phyloP scores from a whole-genome alignment of 2,797 vertebrate species.

The Platyrinchus mystaceus region DNA sequence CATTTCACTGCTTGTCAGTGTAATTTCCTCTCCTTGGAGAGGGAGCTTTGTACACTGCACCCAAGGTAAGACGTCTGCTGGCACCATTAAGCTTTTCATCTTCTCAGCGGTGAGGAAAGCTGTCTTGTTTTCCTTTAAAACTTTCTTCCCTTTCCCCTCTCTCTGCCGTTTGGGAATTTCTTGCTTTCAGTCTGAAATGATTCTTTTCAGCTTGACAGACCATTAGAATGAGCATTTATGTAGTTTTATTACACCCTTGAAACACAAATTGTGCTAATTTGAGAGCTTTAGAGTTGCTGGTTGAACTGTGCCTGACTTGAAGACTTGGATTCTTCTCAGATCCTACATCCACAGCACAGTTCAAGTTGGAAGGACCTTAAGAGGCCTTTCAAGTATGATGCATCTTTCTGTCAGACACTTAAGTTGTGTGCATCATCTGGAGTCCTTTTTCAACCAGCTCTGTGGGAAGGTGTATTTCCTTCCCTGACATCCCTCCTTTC shows the following conservation, averaged over 20 bases:
- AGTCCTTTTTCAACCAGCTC: neutral
- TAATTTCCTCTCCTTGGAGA: neutral
- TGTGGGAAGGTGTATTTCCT: neutral
- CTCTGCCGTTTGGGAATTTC: neutral
- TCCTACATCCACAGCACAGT: fast-evolving
- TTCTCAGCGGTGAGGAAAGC: neutral
- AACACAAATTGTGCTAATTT: neutral
- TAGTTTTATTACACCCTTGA: neutral
- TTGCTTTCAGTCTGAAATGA: neutral
- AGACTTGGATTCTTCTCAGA: neutral
- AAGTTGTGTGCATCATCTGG: neutral
- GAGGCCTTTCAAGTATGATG: neutral
- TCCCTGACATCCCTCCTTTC: neutral
- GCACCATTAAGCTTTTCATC: fast-evolving
- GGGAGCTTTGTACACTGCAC: neutral
- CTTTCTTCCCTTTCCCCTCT: neutral
- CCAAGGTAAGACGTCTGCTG: neutral
- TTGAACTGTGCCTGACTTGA: neutral
- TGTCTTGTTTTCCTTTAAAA: neutral
- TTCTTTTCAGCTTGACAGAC: neutral
- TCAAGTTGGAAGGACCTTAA: neutral
- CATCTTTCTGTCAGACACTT: neutral
- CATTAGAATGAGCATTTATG: fast-evolving
- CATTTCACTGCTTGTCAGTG: fast-evolving
- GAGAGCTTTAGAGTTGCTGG: neutral